Base-by-base conservation (phyloP, 2,113 vertebrate species). In the Anguilla rostrata region DNA sequence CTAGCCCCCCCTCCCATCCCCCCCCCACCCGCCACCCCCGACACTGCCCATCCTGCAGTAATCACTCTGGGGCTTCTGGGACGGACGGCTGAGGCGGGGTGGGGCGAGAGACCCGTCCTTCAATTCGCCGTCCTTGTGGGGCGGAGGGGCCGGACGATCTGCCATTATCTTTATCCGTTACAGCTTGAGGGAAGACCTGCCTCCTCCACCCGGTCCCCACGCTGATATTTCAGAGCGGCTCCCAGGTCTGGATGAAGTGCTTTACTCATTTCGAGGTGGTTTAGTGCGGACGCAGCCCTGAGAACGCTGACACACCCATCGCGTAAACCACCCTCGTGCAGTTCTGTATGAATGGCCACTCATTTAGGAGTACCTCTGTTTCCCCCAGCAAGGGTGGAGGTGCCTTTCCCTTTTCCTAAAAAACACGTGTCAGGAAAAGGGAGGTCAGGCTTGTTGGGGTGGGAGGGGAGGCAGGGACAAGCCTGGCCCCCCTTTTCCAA, bases 31-130 rank as follows among this genome's bases (percentile, higher is more conserved):
- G 34, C 34, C 34, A 34, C 34, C 14, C 22, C 81, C 41, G 26
- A 82, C 81, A 82, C 26, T 29, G 15, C 41, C 39, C 22, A 29
- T 83, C 82, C 53, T 18, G 49, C 82, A 83, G 34, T 83, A 57
- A 83, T 83, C 82, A 57, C 82, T 57, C 82, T 34, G 49, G 29
- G 82, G 53, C 49, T 83, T 83, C 46, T 75, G 71, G 71, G 71
- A 75, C 71, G 18, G 53, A 83, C 29, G 39, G 78, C 15, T 5
- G 26, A 80, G 40, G 78, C 2, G 14, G 20, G 78, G 34, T 8
- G 34, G 34, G 39, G 39, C 14, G 14, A 15, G 75, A 39, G 75
- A 39, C 78, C 22, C 29, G 78, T 22, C 78, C 39, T 80, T 41
- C 78, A 80, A 39, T 66, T 66, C 60, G 18, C 60, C 8, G 60